Evolutionary conservation across 2,888 invertebrate genomes (phyloP).

Genomic region (Eretmocerus hayati): DNA sequence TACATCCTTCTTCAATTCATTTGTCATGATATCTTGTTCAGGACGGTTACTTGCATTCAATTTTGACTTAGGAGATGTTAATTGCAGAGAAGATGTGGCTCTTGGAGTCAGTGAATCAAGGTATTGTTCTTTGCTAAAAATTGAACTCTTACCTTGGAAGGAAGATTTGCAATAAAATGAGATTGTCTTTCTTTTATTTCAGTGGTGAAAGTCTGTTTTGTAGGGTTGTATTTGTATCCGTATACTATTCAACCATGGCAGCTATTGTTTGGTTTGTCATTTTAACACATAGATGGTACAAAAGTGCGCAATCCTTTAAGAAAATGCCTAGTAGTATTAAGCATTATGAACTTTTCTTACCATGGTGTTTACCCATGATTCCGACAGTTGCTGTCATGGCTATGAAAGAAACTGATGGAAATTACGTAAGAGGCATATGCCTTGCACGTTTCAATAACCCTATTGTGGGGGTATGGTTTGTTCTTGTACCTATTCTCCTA

Average conservation of each 20-base stretch:
- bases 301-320: slow-evolving; percentile 74
- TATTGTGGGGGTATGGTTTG: slow-evolving; percentile 61
- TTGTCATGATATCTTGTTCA: slow-evolving; percentile 79
- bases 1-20: slow-evolving; percentile 88
- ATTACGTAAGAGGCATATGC: slow-evolving; percentile 87
- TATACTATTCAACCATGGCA: slow-evolving; percentile 72
- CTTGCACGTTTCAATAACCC: slow-evolving; percentile 82
- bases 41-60: slow-evolving; percentile 90
- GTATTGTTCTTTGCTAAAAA: slow-evolving; percentile 36
- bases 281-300: slow-evolving; percentile 86
- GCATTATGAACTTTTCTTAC: slow-evolving; percentile 85
- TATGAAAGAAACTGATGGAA: slow-evolving; percentile 84
- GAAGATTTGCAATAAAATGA: not conserved
- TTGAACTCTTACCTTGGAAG: not conserved
- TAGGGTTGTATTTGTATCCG: slow-evolving; percentile 80
- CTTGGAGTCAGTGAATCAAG: slow-evolving; percentile 81
- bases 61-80: slow-evolving; percentile 76
- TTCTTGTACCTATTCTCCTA: slow-evolving; percentile 67
- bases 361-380: slow-evolving; percentile 86
- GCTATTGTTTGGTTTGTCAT: slow-evolving; percentile 93
- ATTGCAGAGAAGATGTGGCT: slow-evolving; percentile 88
- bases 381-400: slow-evolving; percentile 86
- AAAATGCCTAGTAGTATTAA: slow-evolving; percentile 81
- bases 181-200: slow-evolving; percentile 20
- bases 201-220: slow-evolving; percentile 87